These are phyloP conservation scores for Eueremaeus valkanovi DNA, from an alignment of 2,888 invertebrate species.

Conservation along the genomic window DNA sequence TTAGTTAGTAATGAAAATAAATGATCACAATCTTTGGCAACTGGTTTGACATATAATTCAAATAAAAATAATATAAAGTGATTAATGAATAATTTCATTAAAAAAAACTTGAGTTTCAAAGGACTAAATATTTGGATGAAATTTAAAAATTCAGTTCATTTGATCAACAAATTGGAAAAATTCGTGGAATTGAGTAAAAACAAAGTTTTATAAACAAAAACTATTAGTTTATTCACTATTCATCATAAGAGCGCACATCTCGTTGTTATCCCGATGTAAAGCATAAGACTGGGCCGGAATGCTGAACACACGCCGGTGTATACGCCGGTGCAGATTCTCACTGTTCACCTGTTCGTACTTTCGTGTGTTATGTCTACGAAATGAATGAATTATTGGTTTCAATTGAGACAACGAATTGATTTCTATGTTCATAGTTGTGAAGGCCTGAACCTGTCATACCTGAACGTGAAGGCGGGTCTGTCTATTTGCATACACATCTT, in stretches of 20 bases:
- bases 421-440: background rate
- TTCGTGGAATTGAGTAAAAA: background rate
- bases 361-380: constrained; percentile 60
- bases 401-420: too few relatives aligned
- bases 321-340: constrained; percentile 61
- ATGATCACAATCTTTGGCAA: constrained; percentile 31
- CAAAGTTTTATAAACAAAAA: background rate
- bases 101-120: constrained; percentile 8
- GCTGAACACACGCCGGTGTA: constrained; percentile 57
- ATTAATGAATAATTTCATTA: background rate
- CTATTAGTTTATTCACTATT: background rate
- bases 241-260: constrained; percentile 63
- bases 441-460: constrained; percentile 54
- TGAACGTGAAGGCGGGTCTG: constrained; percentile 63
- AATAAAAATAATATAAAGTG: background rate
- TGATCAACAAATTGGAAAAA: background rate
- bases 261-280: constrained; percentile 71
- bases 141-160: background rate
- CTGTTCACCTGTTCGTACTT: constrained; percentile 65
- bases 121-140: background rate
- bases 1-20: background rate
- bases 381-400: background rate
- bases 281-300: constrained; percentile 68
- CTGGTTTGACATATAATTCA: constrained; percentile 17
- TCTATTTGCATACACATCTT: constrained; percentile 71